Percentiles rank a stretch among this genome's conserved stretches.
These are phyloP conservation scores for Tragelaphus oryx DNA, from an alignment of 2,797 vertebrate genomes.

Conservation along the genomic window DNA sequence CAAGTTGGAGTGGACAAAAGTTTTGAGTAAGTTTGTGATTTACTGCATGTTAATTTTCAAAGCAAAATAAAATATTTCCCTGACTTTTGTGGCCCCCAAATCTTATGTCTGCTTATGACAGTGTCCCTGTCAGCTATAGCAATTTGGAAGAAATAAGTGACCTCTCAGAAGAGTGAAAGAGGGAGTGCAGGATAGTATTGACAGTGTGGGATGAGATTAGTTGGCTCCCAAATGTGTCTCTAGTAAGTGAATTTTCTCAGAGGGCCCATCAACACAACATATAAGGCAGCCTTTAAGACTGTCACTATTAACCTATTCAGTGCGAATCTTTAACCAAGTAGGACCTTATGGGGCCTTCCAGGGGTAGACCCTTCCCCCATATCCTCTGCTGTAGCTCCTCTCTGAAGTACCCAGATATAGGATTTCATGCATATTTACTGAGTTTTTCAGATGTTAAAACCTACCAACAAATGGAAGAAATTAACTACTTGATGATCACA, in stretches of 20 bases:
- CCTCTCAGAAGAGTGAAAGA: slow-evolving; percentile 45
- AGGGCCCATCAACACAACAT: slow-evolving; percentile 29
- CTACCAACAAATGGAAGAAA: neutral
- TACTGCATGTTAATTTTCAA: slow-evolving; percentile 70
- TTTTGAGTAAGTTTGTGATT: slow-evolving; percentile 70
- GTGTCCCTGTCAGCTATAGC: slow-evolving; percentile 54
- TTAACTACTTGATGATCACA: neutral
- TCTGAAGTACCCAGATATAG: neutral
- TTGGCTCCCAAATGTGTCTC: slow-evolving; percentile 9
- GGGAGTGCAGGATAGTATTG: slow-evolving; percentile 56
- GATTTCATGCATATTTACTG: neutral
- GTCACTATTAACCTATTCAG: neutral
- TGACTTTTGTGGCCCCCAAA: slow-evolving; percentile 48
- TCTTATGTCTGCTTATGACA: slow-evolving; percentile 59
- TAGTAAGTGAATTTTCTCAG: slow-evolving; percentile 65
- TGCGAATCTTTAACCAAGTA: neutral
- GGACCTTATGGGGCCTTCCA: neutral
- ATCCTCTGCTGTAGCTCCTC: neutral
- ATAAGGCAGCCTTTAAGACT: slow-evolving; percentile 35
- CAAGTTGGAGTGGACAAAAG: slow-evolving; percentile 43
- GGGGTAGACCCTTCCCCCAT: neutral
- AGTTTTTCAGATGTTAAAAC: neutral
- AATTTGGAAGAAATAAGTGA: slow-evolving; percentile 61
- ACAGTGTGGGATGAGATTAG: slow-evolving; percentile 57
- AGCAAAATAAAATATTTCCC: slow-evolving; percentile 70